These are phyloP conservation scores for Strigamia maritima DNA, from an alignment of 2,888 invertebrate species.

Conservation along the genomic window DNA sequence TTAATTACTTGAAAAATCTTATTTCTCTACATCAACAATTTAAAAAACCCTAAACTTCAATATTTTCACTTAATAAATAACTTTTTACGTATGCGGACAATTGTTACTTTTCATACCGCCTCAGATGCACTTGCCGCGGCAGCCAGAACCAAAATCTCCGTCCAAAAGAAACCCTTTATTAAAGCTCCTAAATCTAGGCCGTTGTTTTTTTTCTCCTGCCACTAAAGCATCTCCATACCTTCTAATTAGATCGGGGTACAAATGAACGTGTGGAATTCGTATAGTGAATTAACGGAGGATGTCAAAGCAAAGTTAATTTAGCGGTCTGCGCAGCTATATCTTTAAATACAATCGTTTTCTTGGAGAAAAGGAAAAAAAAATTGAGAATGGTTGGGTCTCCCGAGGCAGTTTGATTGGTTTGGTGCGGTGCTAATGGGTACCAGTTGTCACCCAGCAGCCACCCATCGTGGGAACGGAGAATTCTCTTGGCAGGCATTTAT, in stretches of 20 bases:
- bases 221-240: neutral
- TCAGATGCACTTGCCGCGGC: neutral
- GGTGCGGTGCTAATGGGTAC: neutral
- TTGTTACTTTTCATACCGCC: too few species aligned
- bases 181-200: too few species aligned
- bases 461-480: conserved; percentile 4
- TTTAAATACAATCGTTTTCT: neutral
- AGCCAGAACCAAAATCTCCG: neutral
- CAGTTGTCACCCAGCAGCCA: conserved; percentile 4
- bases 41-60: neutral
- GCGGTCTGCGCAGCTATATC: neutral
- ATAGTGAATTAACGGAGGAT: neutral
- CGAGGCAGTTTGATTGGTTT: neutral
- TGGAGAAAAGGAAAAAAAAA: neutral
- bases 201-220: too few species aligned
- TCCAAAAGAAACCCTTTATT: too few species aligned
- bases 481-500: conserved; percentile 22
- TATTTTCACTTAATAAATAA: too few species aligned
- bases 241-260: neutral
- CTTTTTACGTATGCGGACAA: too few species aligned
- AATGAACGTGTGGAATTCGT: neutral
- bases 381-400: neutral
- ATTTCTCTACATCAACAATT: too few species aligned
- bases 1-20: too few species aligned
- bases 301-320: neutral